phyloP scores from a whole-genome alignment of 2,113 vertebrate species.

The Dolichotis patagonum region DNA sequence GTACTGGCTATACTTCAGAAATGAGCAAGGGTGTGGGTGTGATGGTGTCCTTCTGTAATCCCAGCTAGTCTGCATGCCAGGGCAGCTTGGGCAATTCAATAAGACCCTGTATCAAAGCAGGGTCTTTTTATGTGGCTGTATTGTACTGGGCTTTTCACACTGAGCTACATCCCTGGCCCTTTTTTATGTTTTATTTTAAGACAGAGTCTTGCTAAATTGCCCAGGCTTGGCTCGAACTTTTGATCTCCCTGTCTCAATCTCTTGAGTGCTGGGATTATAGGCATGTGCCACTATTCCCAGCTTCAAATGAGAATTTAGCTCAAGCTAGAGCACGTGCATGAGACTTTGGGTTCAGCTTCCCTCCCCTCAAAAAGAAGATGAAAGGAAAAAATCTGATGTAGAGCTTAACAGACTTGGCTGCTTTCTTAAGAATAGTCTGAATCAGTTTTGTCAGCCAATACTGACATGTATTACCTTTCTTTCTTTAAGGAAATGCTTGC shows the following conservation, averaged over 20 bases:
- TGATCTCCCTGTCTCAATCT: neutral
- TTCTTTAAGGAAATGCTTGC: conserved; percentile 36
- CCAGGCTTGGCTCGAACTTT: neutral
- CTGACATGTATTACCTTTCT: neutral
- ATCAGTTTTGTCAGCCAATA: neutral
- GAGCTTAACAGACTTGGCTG: neutral
- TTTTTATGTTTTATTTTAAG: neutral
- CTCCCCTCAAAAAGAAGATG: neutral
- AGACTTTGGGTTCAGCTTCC: neutral
- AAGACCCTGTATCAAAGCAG: neutral
- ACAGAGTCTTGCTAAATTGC: neutral
- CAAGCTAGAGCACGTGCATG: neutral
- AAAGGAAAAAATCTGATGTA: neutral
- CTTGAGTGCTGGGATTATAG: neutral
- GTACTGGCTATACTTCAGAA: neutral
- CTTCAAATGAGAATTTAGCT: neutral
- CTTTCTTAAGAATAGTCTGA: neutral
- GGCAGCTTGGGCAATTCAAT: neutral
- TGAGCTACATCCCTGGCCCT: neutral
- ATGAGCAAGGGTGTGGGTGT: neutral
- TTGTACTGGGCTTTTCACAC: neutral
- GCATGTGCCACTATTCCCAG: neutral
- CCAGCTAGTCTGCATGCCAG: neutral
- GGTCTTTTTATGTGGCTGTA: neutral
- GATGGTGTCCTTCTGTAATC: neutral